These are phyloP conservation scores for Dascillus cervinus DNA, from an alignment of 2,888 invertebrate genomes.

Conservation along the genomic window DNA sequence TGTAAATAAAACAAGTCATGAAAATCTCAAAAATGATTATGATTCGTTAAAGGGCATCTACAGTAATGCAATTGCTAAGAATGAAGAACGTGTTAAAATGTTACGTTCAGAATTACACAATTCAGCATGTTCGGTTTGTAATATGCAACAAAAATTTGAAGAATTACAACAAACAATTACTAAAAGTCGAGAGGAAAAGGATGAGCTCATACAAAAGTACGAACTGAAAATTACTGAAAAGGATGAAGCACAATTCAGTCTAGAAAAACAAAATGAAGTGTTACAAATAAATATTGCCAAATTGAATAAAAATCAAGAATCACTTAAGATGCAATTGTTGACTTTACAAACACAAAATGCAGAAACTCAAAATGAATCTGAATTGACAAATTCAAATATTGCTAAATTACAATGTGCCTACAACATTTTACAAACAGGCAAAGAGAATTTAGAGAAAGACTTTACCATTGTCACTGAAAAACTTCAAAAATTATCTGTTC, in stretches of 20 bases:
- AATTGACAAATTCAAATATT: slow-evolving; percentile 13
- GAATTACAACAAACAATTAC: slow-evolving; percentile 5
- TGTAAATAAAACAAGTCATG: too few species aligned
- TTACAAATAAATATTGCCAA: slow-evolving; percentile 9
- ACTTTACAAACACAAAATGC: slow-evolving; percentile 2
- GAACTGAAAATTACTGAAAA: slow-evolving; percentile 3
- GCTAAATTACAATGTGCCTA: slow-evolving; percentile 19
- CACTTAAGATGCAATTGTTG: slow-evolving; percentile 3
- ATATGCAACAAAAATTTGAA: slow-evolving; percentile 1
- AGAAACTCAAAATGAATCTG: slow-evolving; percentile 7
- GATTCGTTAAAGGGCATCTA: slow-evolving; percentile 4
- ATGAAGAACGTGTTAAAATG: not conserved
- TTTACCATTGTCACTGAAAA: slow-evolving; percentile 8
- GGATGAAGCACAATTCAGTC: slow-evolving; percentile 4
- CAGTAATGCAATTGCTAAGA: slow-evolving; percentile 1
- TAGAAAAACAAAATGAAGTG: slow-evolving; percentile 7
- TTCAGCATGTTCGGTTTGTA: slow-evolving; percentile 1
- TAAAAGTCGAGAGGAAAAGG: too few species aligned
- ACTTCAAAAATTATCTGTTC: slow-evolving; percentile 8
- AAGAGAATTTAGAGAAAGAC: slow-evolving; percentile 15
- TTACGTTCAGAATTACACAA: slow-evolving; percentile 6
- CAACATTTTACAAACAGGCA: slow-evolving; percentile 22
- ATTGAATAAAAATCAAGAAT: slow-evolving; percentile 1
- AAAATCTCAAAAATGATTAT: slow-evolving; percentile 6
- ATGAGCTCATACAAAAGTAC: slow-evolving; percentile 1